A percentile compares a stretch with the other conserved stretches of the same genome.
phyloP scores from a whole-genome alignment of 2,888 invertebrate species.

The Cephus nigrinus region DNA sequence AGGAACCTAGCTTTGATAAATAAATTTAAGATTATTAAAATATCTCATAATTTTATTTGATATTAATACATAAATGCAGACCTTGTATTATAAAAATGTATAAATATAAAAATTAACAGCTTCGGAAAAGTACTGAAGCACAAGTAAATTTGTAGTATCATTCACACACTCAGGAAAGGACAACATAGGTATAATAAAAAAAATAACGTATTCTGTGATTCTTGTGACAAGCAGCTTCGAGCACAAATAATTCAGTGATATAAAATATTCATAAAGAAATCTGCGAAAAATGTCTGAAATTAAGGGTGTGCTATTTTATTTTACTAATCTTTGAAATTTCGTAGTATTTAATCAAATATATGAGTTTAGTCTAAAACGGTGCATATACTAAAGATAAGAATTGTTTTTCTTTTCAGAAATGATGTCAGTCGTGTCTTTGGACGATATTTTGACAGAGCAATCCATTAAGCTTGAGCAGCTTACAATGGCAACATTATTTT shows the following conservation, averaged over 20 bases:
- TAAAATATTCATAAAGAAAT: background rate
- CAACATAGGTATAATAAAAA: background rate
- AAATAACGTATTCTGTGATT: background rate
- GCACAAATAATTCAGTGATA: background rate
- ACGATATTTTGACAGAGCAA: conserved; percentile 35
- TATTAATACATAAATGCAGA: background rate
- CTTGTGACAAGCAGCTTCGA: background rate
- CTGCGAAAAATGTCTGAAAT: background rate
- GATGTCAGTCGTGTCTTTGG: conserved; percentile 27
- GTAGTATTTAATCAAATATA: background rate
- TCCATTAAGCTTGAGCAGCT: conserved; percentile 34
- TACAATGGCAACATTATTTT: conserved; percentile 35
- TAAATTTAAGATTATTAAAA: background rate
- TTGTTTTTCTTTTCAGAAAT: conserved; percentile 9
- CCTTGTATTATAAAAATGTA: background rate
- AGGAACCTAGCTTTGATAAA: background rate
- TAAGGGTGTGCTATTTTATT: background rate
- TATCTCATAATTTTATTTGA: background rate
- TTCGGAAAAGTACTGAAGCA: background rate
- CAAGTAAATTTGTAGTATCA: background rate
- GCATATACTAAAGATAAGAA: background rate
- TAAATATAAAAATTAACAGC: background rate
- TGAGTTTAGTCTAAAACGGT: background rate
- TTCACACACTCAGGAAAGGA: background rate
- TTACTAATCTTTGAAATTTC: background rate